Conservation (phyloP, 1,140 invertebrate genomes). For the Apis florea region DNA sequence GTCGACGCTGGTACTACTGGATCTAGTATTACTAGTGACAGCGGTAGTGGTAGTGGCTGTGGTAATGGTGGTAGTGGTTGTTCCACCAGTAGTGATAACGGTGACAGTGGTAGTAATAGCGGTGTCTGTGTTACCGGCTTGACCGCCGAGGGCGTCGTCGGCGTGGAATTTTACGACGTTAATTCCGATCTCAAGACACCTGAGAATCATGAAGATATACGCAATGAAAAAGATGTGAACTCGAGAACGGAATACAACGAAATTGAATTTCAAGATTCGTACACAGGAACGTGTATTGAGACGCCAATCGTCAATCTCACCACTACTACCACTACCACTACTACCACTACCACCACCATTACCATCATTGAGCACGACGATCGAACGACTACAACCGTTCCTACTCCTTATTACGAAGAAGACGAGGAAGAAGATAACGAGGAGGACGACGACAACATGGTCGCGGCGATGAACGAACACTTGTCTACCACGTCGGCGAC, state of each 20-base stretch:
- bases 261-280: constrained; percentile 5
- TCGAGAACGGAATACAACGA: constrained; percentile 3
- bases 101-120: constrained; percentile 37
- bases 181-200: constrained; percentile 31
- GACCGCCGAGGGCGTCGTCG: constrained; percentile 44
- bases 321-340: constrained; percentile 22
- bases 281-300: constrained; percentile 24
- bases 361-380: constrained; percentile 58
- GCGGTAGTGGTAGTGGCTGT: constrained; percentile 15
- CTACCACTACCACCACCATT: constrained; percentile 18
- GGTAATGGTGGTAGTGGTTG: constrained; percentile 3
- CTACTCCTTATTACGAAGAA: constrained; percentile 43
- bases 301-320: constrained; percentile 24
- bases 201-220: constrained; percentile 1
- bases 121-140: constrained; percentile 50
- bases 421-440: constrained; percentile 49
- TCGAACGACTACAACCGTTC: constrained; percentile 34
- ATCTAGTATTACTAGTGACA: constrained; percentile 16
- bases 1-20: constrained; percentile 24
- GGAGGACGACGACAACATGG: constrained; percentile 72
- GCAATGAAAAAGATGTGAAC: neutral
- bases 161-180: constrained; percentile 57
- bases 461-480: constrained; percentile 80
- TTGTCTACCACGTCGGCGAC: constrained; percentile 74
- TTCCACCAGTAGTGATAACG: constrained; percentile 27